Evolutionary conservation across 1,140 invertebrate genomes (phyloP).

Genomic region (Drosophila nigromelanica): DNA sequence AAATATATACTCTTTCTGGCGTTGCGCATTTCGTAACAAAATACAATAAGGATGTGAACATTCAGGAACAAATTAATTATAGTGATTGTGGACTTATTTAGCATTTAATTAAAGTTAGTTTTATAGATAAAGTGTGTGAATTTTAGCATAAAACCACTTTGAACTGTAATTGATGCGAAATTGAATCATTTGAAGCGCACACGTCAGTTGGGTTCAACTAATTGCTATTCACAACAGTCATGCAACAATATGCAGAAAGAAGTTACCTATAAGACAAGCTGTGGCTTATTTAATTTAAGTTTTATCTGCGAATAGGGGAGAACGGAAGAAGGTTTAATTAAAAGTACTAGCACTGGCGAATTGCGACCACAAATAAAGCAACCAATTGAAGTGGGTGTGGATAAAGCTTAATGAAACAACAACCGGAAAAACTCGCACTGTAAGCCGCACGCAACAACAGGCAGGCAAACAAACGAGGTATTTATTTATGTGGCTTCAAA

Average conservation of each 20-base stretch:
- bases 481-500: slow-evolving; percentile 73
- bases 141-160: not conserved
- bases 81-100: too few relatives aligned
- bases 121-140: not conserved
- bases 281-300: slow-evolving; percentile 48
- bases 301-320: slow-evolving; percentile 20
- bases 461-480: slow-evolving; percentile 75
- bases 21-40: too few relatives aligned
- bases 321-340: slow-evolving; percentile 61
- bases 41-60: too few relatives aligned
- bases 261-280: slow-evolving; percentile 28
- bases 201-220: not conserved
- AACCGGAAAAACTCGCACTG: slow-evolving; percentile 38
- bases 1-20: too few relatives aligned
- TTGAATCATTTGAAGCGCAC: not conserved
- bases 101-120: not conserved
- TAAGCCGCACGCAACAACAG: slow-evolving; percentile 45
- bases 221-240: slow-evolving; percentile 12
- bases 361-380: slow-evolving; percentile 76
- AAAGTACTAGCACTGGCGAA: slow-evolving; percentile 61
- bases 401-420: slow-evolving; percentile 67
- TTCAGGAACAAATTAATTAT: too few relatives aligned
- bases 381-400: slow-evolving; percentile 71
- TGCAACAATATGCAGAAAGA: slow-evolving; percentile 45
- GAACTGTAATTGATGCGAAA: slow-evolving; percentile 3